Conservation (phyloP, 64 coral and sea anemone genomes). For the Stichodactyla helianthus region DNA sequence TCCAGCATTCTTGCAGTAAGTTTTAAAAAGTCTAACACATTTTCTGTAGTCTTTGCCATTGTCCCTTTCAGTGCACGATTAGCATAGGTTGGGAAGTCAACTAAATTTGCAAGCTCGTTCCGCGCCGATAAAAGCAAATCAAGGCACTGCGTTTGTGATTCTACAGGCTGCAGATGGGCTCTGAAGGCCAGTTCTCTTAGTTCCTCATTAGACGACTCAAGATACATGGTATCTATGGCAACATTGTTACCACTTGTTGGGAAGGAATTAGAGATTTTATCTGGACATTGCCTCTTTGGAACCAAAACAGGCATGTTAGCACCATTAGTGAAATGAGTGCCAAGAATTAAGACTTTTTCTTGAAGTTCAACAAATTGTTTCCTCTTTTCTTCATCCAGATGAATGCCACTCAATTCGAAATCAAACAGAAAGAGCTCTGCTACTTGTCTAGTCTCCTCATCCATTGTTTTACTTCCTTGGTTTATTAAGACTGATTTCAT, state of each 20-base stretch:
- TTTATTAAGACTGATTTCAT: slow-evolving; percentile 42
- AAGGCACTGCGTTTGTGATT: slow-evolving; percentile 50
- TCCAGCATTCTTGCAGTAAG: slow-evolving; percentile 60
- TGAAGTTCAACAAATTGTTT: slow-evolving; percentile 86
- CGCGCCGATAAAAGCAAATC: slow-evolving; percentile 59
- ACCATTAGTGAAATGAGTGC: slow-evolving; percentile 61
- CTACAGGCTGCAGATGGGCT: slow-evolving; percentile 57
- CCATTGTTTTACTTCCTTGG: slow-evolving; percentile 30
- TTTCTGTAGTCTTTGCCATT: slow-evolving; percentile 88
- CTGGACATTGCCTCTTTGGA: slow-evolving; percentile 47
- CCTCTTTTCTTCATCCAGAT: slow-evolving; percentile 73
- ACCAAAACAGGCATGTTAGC: slow-evolving; percentile 59
- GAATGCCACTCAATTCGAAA: slow-evolving; percentile 99
- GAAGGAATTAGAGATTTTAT: slow-evolving; percentile 53
- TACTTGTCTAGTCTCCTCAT: slow-evolving; percentile 76
- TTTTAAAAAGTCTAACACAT: slow-evolving; percentile 76
- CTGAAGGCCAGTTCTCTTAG: slow-evolving; percentile 65
- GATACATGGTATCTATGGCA: slow-evolving; percentile 70
- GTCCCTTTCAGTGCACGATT: slow-evolving; percentile 81
- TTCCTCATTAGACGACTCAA: slow-evolving; percentile 72
- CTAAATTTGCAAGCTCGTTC: slow-evolving; percentile 77
- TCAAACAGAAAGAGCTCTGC: slow-evolving; percentile 95
- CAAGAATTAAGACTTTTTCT: slow-evolving; percentile 72
- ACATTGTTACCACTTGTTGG: slow-evolving; percentile 59
- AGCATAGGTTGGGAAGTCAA: slow-evolving; percentile 73